Evolutionary conservation across 2,888 invertebrate genomes (phyloP), one percentile per base, ranked within the genome.

Genomic region (Mycalesis mineus): DNA sequence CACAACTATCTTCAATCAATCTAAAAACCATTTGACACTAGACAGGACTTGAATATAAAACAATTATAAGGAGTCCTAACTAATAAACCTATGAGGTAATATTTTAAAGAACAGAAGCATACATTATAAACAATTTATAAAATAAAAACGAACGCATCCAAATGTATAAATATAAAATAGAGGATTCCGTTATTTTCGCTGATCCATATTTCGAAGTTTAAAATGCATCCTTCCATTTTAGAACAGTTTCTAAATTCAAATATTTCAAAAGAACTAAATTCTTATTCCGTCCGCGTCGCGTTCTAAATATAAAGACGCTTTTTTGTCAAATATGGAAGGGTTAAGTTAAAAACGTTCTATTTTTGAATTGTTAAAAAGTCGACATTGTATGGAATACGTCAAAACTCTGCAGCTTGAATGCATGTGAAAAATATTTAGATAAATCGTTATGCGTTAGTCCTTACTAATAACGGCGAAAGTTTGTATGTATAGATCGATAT

Each of bases 241-340:
- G 77, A 79, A 82, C 77, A 68, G 81, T 83, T 86, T 82, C 84
- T 76, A 79, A 83, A 81, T 84, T 87, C 80, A 47, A 47, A 47
- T 33, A 33, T 33, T 47, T 47, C 47, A 84, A 88, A 86, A 86
- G 84, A 87, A 81, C 75, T 72, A 79, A 81, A 84, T 84, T 84
- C 81, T 80, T 78, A 86, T 87, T 83, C 86, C 75, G 75, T 67
- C 74, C 78, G 80, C 85, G 84, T 82, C 80, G 79, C 73, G 83
- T 83, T 88, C 88, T 84, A 88, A 88, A 88, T 88, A 82, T 88
- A 87, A 85, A 86, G 82, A 82, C 74, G 80, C 78, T 82, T 88
- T 88, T 88, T 87, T 86, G 87, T 87, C 86, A 88, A 88, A 88
- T 88, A 88, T 87, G 88, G 88, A 88, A 89, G 88, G 88, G 88